Base-by-base conservation (phyloP, 53 echinoderm and acorn worm species). In the Holothuria leucospilota region DNA sequence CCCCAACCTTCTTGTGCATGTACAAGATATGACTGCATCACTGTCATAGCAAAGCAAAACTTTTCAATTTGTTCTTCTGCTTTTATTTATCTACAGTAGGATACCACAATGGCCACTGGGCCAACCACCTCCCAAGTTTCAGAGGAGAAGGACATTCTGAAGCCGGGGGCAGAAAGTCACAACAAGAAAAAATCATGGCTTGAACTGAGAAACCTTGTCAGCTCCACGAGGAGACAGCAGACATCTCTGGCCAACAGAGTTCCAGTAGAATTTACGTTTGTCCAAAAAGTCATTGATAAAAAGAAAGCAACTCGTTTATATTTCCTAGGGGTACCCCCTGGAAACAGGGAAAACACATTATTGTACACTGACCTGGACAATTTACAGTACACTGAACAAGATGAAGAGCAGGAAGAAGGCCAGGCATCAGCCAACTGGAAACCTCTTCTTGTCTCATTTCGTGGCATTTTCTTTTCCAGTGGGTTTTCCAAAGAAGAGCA, bases 401-500 rank as follows among this genome's bases (percentile, higher is more conserved):
- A 39, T 21, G 21, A 21, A 51, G 84, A 67, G 16, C 15, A 12
- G n/a, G 15, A 24, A 13, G 78, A 59, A 13, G 65, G 51, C 61
- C 82, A 63, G 60, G 34, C 18, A 28, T 64, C 65, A 23, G 63
- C 65, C 8, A 82, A 82, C 20, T 82, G 82, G 82, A 92, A 94
- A 14, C 95, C 99, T 8, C 85, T 99, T 15, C 87, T 99, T 49
- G 95, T 95, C 5, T 93, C 99, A 18, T 99, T 95, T 74, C 86
- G 95, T 53, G 99, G 95, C 1, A 71, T 95, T 49, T 86, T 91
- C 59, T 90, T 91, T 68, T 89, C 91, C 82, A 92, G 94, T n/a
- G 92, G 90, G 51, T 99, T 99, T 67, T 99, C 95, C 8, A 95
- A 92, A 89, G 94, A 94, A 82, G 99, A 99, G 51, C 99, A 99